phyloP scores from a whole-genome alignment of 2,888 invertebrate genomes.

The Mantis religiosa region DNA sequence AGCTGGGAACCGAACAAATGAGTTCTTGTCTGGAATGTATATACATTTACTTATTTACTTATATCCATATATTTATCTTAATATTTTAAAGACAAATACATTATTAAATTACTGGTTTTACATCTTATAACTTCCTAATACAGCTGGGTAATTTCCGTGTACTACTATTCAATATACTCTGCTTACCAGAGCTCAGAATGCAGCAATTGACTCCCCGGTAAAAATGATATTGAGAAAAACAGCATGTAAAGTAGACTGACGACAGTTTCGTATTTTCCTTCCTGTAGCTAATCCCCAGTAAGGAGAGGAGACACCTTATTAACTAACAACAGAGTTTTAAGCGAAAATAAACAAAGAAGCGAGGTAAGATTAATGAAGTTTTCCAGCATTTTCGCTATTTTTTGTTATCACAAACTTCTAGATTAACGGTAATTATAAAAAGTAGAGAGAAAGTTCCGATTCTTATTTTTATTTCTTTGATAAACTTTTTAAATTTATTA shows the following conservation, averaged over 20 bases:
- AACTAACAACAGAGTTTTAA: not conserved
- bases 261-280: not conserved
- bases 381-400: not conserved
- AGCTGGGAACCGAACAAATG: too few species aligned
- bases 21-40: too few species aligned
- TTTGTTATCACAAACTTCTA: not conserved
- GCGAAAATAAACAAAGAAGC: not conserved
- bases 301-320: not conserved
- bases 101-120: too few species aligned
- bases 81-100: too few species aligned
- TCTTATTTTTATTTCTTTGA: not conserved
- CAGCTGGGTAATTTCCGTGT: too few species aligned
- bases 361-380: not conserved
- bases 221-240: too few species aligned
- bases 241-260: not conserved
- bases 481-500: not conserved
- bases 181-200: too few species aligned
- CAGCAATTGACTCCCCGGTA: too few species aligned
- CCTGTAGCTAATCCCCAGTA: not conserved
- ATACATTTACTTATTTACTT: too few species aligned
- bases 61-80: too few species aligned
- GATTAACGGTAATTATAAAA: not conserved
- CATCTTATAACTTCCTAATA: too few species aligned
- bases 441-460: not conserved
- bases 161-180: too few species aligned